These are phyloP conservation scores for Paramuricea clavata DNA, from an alignment of 92 coral and sea anemone species.

Conservation along the genomic window DNA sequence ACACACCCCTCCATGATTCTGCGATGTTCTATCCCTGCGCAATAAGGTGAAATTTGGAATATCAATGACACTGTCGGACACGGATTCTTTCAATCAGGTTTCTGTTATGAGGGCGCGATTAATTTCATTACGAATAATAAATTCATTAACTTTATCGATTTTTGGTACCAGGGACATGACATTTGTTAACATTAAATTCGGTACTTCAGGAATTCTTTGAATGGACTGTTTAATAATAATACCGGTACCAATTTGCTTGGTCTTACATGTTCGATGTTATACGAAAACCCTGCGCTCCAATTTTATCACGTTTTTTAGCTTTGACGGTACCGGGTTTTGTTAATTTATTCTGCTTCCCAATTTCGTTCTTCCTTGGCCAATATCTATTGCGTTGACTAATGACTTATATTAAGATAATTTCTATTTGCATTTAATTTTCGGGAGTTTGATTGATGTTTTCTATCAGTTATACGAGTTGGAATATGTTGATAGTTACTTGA, in stretches of 20 bases:
- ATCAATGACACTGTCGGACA: slow-evolving; percentile 39
- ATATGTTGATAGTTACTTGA: too few species aligned
- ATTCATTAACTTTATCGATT: slow-evolving; percentile 57
- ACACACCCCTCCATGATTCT: slow-evolving; percentile 64
- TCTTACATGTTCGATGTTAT: too few species aligned
- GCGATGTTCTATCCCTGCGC: slow-evolving; percentile 44
- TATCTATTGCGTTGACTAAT: too few species aligned
- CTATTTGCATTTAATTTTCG: too few species aligned
- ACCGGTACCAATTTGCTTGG: background rate
- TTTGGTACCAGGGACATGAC: slow-evolving; percentile 55
- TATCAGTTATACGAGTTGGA: too few species aligned
- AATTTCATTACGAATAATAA: slow-evolving; percentile 50
- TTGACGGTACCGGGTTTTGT: too few species aligned
- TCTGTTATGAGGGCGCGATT: slow-evolving; percentile 56
- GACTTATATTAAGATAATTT: too few species aligned
- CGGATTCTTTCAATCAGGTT: slow-evolving; percentile 56
- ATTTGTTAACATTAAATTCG: slow-evolving; percentile 30
- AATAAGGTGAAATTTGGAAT: slow-evolving; percentile 2
- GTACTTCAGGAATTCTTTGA: background rate
- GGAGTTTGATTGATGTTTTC: too few species aligned
- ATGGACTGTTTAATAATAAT: background rate
- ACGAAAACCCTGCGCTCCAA: too few species aligned
- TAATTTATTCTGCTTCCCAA: too few species aligned
- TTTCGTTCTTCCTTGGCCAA: too few species aligned
- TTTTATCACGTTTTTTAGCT: too few species aligned